phyloP scores from a whole-genome alignment of 2,797 vertebrate genomes.

The Chaunax sp. region DNA sequence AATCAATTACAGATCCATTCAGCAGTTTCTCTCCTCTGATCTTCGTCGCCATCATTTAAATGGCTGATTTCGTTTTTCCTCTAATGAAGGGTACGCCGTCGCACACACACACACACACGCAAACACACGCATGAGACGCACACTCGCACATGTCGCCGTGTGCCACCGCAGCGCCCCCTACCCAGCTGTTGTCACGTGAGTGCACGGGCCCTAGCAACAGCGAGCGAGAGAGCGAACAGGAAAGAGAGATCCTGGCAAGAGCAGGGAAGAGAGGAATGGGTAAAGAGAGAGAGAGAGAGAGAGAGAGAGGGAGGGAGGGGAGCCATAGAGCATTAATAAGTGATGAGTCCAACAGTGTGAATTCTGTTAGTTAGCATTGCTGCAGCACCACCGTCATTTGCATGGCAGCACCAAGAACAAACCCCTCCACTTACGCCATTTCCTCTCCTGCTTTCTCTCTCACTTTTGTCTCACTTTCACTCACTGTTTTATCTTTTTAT shows the following conservation, averaged over 20 bases:
- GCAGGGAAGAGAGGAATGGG: constrained; percentile 69
- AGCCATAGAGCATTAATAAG: constrained; percentile 86
- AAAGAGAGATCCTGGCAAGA: constrained; percentile 73
- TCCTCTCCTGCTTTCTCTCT: constrained; percentile 32
- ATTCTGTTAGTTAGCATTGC: constrained; percentile 86
- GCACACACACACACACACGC: constrained; percentile 33
- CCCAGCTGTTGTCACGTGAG: constrained; percentile 84
- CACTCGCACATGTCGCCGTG: constrained; percentile 52
- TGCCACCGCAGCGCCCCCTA: constrained; percentile 84
- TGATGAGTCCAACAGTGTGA: constrained; percentile 87
- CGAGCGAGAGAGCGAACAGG: constrained; percentile 76
- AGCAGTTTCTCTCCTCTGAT: constrained; percentile 69
- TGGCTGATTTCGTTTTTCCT: constrained; percentile 69
- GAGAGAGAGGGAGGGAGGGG: constrained; percentile 64
- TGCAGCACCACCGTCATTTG: constrained; percentile 82
- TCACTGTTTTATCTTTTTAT: constrained; percentile 61
- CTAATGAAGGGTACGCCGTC: constrained; percentile 71
- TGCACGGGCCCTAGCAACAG: constrained; percentile 85
- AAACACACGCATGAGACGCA: constrained; percentile 57
- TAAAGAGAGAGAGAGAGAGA: constrained; percentile 72
- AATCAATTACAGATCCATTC: constrained; percentile 70
- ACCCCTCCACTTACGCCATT: constrained; percentile 65
- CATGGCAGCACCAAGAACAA: constrained; percentile 82
- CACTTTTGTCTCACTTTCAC: constrained; percentile 34
- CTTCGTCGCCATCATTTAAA: constrained; percentile 70